Base-by-base conservation (phyloP, 2,113 vertebrate genomes). In the Petrocephalus microphthalmus region DNA sequence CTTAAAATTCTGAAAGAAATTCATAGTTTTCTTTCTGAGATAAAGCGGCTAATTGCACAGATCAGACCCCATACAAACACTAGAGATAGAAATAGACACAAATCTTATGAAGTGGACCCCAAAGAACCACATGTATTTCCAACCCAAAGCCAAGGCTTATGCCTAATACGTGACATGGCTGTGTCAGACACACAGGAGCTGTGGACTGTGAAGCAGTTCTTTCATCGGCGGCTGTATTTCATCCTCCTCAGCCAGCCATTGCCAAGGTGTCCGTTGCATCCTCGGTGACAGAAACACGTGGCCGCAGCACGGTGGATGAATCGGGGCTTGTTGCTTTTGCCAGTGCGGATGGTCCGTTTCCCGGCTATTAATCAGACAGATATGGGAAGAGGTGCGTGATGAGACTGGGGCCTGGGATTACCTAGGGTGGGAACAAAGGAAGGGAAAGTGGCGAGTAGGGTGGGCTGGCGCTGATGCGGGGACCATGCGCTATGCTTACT, bases 31-130 rank as follows among this genome's bases (percentile, higher is more conserved):
- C 71, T 33, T 78, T 78, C 71, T 78, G 71, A 49, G 37, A 47
- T 42, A 83, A 42, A 45, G 49, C 42, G 49, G 81, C 81, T 83
- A 83, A 83, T 49, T 83, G 22, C 45, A 83, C 20, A 47, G 42
- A 81, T 81, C 60, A 67, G 60, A 67, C 60, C 60, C 60, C 60
- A 67, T 29, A 67, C 74, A 81, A 81, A 81, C 74, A 81, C 42
- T n/a, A n/a, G n/a, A n/a, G n/a, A n/a, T n/a, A 81, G 19, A 81
- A 81, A 37, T 81, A 45, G n/a, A 67, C 60, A 67, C n/a, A 67
- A 67, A 29, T 2, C 60, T 8, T n/a, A 64, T 67, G 60, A 67
- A 29, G 29, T 67, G 25, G 60, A 67, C 60, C 60, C 71, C 71
- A 78, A 78, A 42, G 29, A 42, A 19, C 13, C 71, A 78, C 33